Evolutionary conservation across 2,797 vertebrate genomes (phyloP).

Genomic region (Rhynchonycteris naso): DNA sequence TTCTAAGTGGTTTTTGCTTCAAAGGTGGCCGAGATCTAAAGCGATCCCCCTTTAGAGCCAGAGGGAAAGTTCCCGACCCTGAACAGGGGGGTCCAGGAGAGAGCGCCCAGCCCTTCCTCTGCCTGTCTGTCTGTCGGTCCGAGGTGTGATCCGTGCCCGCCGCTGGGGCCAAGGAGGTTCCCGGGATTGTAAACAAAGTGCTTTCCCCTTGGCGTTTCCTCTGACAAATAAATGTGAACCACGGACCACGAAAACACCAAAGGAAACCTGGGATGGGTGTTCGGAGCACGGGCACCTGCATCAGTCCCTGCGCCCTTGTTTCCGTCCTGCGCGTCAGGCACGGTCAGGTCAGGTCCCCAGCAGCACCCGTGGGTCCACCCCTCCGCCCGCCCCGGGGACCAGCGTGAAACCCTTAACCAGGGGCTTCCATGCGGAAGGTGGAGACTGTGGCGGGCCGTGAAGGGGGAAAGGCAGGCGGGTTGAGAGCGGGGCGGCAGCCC

Average conservation of each 20-base stretch:
- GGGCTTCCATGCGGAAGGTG: accelerated
- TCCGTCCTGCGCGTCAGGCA: accelerated
- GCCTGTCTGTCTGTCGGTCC: too few species aligned
- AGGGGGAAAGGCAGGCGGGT: accelerated
- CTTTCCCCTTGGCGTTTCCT: not conserved
- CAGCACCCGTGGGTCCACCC: accelerated
- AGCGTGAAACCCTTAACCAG: accelerated
- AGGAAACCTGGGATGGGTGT: too few species aligned
- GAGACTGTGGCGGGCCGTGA: accelerated
- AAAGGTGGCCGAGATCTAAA: not conserved
- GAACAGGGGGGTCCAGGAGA: not conserved
- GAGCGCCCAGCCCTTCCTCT: accelerated
- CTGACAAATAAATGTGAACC: not conserved
- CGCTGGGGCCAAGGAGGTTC: accelerated
- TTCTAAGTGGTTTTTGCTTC: not conserved
- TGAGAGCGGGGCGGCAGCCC: not conserved
- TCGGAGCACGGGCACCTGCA: accelerated
- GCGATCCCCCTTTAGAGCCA: not conserved
- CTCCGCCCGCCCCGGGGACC: not conserved
- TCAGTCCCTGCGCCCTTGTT: accelerated
- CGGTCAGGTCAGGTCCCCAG: accelerated
- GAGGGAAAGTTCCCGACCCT: not conserved
- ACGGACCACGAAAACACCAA: too few species aligned
- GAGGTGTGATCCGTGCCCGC: accelerated
- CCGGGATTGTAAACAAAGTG: too few species aligned